Evolutionary conservation across 2,797 vertebrate species (phyloP).

Genomic region (Syngnathus acus): DNA sequence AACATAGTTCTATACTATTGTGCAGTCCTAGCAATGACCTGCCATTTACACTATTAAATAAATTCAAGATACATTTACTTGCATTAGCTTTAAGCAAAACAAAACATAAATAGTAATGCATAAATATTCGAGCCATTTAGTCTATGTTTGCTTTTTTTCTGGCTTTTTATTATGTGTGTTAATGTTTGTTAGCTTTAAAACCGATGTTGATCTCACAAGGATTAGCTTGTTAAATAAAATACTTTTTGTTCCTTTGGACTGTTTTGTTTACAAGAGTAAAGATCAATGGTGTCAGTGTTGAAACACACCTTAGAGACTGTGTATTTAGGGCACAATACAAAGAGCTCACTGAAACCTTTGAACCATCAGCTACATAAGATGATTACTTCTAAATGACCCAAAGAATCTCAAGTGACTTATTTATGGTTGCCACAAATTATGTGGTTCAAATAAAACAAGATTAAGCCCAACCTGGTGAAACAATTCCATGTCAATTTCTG

Average conservation of each 20-base stretch:
- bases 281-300: conserved; percentile 19
- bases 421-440: conserved; percentile 27
- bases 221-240: conserved; percentile 4
- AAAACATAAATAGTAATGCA: no score
- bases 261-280: conserved; percentile 35
- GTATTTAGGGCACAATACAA: conserved; percentile 63
- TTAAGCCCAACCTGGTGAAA: conserved; percentile 88
- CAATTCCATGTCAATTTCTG: conserved; percentile 98
- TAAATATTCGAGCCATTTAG: no score
- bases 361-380: conserved; percentile 51
- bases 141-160: neutral
- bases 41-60: neutral
- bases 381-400: conserved; percentile 52
- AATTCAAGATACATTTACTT: neutral
- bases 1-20: neutral
- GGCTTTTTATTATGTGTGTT: neutral
- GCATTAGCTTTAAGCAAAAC: no score
- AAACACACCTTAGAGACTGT: conserved; percentile 15
- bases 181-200: neutral
- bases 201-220: neutral
- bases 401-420: conserved; percentile 37
- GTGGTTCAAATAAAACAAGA: conserved; percentile 9
- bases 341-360: conserved; percentile 53
- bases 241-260: conserved; percentile 8
- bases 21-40: no score